These are phyloP conservation scores for Arctocebus calabarensis DNA, from an alignment of 2,797 vertebrate genomes.

Conservation along the genomic window DNA sequence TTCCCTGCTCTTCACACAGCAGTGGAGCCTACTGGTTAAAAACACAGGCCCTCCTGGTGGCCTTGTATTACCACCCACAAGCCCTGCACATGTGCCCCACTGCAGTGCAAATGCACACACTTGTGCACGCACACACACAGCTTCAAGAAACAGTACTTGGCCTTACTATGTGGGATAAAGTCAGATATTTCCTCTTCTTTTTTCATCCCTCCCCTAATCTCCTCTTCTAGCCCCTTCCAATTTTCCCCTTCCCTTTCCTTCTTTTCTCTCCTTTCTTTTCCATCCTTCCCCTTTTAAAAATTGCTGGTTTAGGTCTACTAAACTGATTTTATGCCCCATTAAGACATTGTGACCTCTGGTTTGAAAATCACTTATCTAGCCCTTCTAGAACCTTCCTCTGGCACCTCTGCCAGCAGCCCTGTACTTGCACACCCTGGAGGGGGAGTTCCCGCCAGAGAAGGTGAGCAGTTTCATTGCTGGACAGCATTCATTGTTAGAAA, in stretches of 20 bases:
- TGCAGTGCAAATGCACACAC: fast-evolving
- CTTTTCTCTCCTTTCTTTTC: background rate
- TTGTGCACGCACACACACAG: background rate
- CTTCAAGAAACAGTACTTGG: background rate
- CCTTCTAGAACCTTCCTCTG: background rate
- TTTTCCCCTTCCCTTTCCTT: too few species aligned
- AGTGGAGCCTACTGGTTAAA: background rate
- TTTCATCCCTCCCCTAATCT: fast-evolving
- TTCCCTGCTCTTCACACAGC: too few species aligned
- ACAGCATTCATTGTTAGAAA: slow-evolving; percentile 49
- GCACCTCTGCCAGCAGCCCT: background rate
- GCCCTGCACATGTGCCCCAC: too few species aligned
- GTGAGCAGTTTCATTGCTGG: slow-evolving; percentile 29
- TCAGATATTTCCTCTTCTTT: background rate
- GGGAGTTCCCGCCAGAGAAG: background rate
- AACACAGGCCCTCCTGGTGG: background rate
- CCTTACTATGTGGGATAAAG: background rate
- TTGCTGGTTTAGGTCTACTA: background rate
- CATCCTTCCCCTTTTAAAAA: background rate
- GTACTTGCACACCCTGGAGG: background rate
- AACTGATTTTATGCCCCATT: background rate
- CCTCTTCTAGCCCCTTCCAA: too few species aligned
- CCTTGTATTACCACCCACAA: background rate
- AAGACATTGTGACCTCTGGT: background rate
- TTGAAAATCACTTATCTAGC: background rate